Percentiles rank a stretch among this genome's conserved stretches.
Evolutionary conservation across 37 sponge, comb jelly and placozoan genomes (phyloP).

Genomic region (Halichondria panicea): DNA sequence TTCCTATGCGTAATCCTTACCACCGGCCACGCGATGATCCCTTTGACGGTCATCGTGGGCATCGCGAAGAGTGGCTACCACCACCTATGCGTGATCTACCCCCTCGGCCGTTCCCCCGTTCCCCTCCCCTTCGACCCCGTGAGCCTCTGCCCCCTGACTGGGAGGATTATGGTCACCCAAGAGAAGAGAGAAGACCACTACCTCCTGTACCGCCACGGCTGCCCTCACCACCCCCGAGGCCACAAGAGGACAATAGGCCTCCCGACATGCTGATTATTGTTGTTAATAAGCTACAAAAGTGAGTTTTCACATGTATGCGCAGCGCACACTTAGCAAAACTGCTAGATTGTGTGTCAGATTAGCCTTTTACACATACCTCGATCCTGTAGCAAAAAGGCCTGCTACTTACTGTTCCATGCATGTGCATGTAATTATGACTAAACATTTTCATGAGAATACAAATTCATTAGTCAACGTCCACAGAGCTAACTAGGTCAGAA

Average conservation of each 20-base stretch:
- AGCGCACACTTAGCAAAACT: neutral
- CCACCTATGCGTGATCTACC: slow-evolving; percentile 24
- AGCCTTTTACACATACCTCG: slow-evolving; percentile 1
- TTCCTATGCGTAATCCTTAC: slow-evolving; percentile 33
- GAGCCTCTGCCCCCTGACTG: neutral
- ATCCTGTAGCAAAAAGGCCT: too few species aligned
- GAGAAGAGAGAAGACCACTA: neutral
- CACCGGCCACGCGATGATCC: slow-evolving; percentile 38
- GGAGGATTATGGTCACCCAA: neutral
- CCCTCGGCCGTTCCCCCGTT: too few species aligned
- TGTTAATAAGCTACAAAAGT: slow-evolving; percentile 67
- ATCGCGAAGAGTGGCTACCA: slow-evolving; percentile 13
- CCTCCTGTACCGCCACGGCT: neutral
- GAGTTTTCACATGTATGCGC: slow-evolving; percentile 1
- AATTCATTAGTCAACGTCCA: too few species aligned
- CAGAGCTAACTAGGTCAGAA: too few species aligned
- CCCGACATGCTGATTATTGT: slow-evolving; percentile 69
- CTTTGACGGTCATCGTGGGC: slow-evolving; percentile 34
- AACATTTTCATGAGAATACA: too few species aligned
- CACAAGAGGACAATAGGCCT: neutral
- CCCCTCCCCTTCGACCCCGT: too few species aligned
- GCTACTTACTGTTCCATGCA: neutral
- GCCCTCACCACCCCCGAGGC: too few species aligned
- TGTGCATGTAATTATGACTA: neutral
- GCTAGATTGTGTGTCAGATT: slow-evolving; percentile 29